These are phyloP conservation scores for Porites australiensis DNA, from an alignment of 64 coral and sea anemone genomes.

Conservation along the genomic window DNA sequence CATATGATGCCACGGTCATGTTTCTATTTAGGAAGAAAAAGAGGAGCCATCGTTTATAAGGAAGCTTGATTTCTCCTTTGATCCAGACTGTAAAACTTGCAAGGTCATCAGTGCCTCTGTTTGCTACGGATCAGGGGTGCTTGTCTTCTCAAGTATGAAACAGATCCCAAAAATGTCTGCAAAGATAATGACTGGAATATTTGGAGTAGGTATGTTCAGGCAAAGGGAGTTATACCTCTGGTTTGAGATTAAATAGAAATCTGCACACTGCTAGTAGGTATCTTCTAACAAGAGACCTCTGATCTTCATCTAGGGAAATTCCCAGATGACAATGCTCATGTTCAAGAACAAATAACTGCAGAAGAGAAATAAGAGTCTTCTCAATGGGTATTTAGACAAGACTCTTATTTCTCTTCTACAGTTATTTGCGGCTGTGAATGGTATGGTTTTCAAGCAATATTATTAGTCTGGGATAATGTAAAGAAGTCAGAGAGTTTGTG, in stretches of 20 bases:
- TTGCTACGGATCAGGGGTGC: conserved; percentile 77
- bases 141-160: conserved; percentile 69
- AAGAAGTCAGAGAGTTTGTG: too few relatives aligned
- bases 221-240: background rate
- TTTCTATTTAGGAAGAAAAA: conserved; percentile 53
- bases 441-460: too few relatives aligned
- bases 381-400: too few relatives aligned
- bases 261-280: too few relatives aligned
- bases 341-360: too few relatives aligned
- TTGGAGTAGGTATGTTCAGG: conserved; percentile 78
- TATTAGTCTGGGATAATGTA: too few relatives aligned
- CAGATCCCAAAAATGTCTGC: conserved; percentile 80
- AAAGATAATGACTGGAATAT: conserved; percentile 73
- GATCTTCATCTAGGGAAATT: too few relatives aligned
- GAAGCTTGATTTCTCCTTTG: conserved; percentile 76
- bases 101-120: conserved; percentile 74
- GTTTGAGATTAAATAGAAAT: background rate
- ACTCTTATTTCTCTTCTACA: too few relatives aligned
- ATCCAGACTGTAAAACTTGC: conserved; percentile 82
- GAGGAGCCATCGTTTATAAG: conserved; percentile 17
- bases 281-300: too few relatives aligned
- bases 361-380: too few relatives aligned
- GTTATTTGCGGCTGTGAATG: too few relatives aligned
- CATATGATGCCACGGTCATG: background rate
- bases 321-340: too few relatives aligned